Evolutionary conservation across 2,113 vertebrate species (phyloP), one percentile per base, ranked within the genome.

Genomic region (Percina caprodes): DNA sequence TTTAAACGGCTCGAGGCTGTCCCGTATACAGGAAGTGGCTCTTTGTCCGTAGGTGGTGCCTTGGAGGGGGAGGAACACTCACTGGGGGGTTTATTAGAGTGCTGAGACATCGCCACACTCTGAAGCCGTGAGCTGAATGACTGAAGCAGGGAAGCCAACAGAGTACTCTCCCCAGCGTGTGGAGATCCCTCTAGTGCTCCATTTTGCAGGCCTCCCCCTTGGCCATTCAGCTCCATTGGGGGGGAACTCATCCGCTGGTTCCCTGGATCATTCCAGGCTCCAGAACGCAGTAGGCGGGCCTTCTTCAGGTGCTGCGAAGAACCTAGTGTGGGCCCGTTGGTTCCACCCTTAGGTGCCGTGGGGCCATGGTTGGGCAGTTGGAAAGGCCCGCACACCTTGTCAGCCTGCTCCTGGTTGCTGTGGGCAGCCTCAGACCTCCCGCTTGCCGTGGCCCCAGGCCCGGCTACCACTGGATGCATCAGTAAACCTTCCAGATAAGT

Each of bases 401-500:
- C 96, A 71, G 94, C 95, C 90, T 96, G 97, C 91, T 97, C 96
- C 69, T 96, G 96, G 83, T 95, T 95, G 93, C 93, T 94, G 82
- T 89, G 95, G 88, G 94, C 96, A 89, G 95, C 89, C 86, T 95
- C 95, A 58, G 97, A 96, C 90, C 96, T 97, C 91, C 96, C 96
- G 88, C 96, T 96, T 85, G 96, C 86, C 78, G 95, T 94, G 94
- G 97, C 96, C 93, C 96, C 96, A 92, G 97, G 97, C 93, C 97
- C 97, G 94, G 96, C 96, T 87, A 97, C 96, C 93, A 98, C 97
- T 93, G 98, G 98, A 98, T 99, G 98, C 98, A 99, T 99, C 96
- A 99, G 98, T 97, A 99, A 98, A 96, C 98, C 98, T 95, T 99
- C 98, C 96, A 99, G 96, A 95, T 99, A 99, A 95, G 98, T 99